These are phyloP conservation scores for Spodoptera litura DNA, from an alignment of 1,140 invertebrate genomes.

Conservation along the genomic window DNA sequence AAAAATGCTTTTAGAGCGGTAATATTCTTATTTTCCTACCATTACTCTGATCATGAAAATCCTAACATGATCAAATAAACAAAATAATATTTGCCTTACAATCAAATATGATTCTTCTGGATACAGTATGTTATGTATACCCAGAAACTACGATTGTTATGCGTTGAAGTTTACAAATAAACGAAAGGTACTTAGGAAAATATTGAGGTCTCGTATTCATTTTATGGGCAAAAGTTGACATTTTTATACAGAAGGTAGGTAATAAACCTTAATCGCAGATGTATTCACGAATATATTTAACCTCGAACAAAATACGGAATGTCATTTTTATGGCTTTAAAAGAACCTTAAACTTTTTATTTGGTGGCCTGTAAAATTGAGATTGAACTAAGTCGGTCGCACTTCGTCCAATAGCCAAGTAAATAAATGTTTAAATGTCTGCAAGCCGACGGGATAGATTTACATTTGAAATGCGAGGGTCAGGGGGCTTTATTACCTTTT, in stretches of 20 bases:
- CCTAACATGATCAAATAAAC: too few species aligned
- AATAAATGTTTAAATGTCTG: slow-evolving; percentile 62
- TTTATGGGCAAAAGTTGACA: background rate
- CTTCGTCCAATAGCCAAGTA: slow-evolving; percentile 51
- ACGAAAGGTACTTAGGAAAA: too few species aligned
- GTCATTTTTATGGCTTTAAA: slow-evolving; percentile 46
- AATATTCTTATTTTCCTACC: too few species aligned
- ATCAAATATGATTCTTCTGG: too few species aligned
- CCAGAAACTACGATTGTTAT: too few species aligned
- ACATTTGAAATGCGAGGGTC: slow-evolving; percentile 63
- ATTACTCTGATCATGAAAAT: too few species aligned
- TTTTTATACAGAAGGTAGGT: background rate
- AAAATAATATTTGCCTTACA: too few species aligned
- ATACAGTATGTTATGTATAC: too few species aligned
- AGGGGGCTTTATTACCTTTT: slow-evolving; percentile 59
- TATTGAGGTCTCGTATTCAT: too few species aligned
- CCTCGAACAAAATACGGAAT: slow-evolving; percentile 21
- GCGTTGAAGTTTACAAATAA: too few species aligned
- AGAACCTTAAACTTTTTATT: slow-evolving; percentile 42
- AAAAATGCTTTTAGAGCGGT: too few species aligned
- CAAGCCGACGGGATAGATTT: slow-evolving; percentile 56
- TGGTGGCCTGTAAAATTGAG: slow-evolving; percentile 50
- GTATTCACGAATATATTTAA: slow-evolving; percentile 7
- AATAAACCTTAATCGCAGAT: background rate
- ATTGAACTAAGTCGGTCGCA: slow-evolving; percentile 48